Percentiles rank a stretch among this genome's conserved stretches.
These are phyloP conservation scores for Bos indicus DNA, from an alignment of 2,113 vertebrate species.

Conservation along the genomic window DNA sequence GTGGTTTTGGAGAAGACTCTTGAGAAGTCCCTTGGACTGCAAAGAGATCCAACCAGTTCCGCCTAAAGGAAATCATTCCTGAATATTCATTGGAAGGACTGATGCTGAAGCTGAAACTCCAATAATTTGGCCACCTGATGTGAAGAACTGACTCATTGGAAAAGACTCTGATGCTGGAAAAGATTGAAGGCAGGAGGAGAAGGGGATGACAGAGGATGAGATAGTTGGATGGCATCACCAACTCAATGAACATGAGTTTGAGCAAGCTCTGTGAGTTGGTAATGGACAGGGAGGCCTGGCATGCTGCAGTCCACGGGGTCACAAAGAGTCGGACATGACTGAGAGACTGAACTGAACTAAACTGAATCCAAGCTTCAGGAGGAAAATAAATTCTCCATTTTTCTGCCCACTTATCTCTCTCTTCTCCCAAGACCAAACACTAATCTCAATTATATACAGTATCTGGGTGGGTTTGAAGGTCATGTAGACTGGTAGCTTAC, in stretches of 20 bases:
- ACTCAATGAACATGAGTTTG: neutral
- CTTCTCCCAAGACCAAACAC: neutral
- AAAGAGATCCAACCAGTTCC: neutral
- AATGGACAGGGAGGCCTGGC: neutral
- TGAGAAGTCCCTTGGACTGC: neutral
- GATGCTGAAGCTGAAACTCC: neutral
- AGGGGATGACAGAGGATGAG: neutral
- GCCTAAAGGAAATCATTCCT: neutral
- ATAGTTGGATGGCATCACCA: neutral
- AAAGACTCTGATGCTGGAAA: neutral
- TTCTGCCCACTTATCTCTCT: neutral
- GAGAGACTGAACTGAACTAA: neutral
- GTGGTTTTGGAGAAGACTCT: neutral
- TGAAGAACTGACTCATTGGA: neutral
- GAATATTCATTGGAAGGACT: neutral
- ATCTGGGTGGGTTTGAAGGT: neutral
- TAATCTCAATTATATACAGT: neutral
- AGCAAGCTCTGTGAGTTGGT: neutral
- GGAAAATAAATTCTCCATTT: neutral
- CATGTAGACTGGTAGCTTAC: neutral
- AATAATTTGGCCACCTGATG: neutral
- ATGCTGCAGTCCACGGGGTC: neutral
- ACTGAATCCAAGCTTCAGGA: neutral
- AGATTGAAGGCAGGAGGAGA: neutral
- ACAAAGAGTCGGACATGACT: neutral